Percentiles rank a stretch among this genome's conserved stretches.
phyloP scores from a whole-genome alignment of 1,140 invertebrate genomes.

The Heliconius hewitsoni region DNA sequence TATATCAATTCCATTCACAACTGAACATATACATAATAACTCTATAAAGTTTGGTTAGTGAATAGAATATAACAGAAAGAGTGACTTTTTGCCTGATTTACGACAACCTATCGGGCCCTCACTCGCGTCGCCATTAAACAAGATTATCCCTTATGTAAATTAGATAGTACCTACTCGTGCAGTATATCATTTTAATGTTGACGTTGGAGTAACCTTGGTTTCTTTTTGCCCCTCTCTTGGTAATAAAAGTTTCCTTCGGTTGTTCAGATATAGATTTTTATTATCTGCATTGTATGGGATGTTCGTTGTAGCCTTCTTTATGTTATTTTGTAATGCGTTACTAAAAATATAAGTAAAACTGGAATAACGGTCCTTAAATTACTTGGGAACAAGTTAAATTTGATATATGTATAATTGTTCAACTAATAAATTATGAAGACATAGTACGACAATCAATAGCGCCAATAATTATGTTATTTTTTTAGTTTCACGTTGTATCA shows the following conservation, averaged over 20 bases:
- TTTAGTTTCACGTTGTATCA: too few species aligned
- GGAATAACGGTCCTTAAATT: too few species aligned
- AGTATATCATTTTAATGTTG: conserved; percentile 48
- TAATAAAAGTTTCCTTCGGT: conserved; percentile 2
- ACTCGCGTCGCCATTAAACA: conserved; percentile 48
- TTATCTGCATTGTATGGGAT: background rate
- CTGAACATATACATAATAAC: background rate
- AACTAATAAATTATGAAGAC: too few species aligned
- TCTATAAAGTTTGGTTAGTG: background rate
- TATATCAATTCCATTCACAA: too few species aligned
- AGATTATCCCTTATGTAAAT: conserved; percentile 56
- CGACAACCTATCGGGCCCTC: conserved; percentile 37
- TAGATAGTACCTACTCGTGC: conserved; percentile 42
- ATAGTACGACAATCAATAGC: too few species aligned
- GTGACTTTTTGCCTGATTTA: conserved; percentile 45
- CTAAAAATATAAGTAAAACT: background rate
- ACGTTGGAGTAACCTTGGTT: conserved; percentile 13
- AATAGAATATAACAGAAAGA: conserved; percentile 25
- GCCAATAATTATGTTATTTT: too few species aligned
- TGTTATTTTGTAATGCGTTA: background rate
- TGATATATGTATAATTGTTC: too few species aligned
- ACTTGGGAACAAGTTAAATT: too few species aligned
- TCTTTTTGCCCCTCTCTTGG: background rate
- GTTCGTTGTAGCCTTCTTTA: background rate
- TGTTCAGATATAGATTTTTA: conserved; percentile 1